Percentiles rank a stretch among this genome's conserved stretches.
Conservation (phyloP, 2,888 invertebrate genomes). For the Ctena decussata region DNA sequence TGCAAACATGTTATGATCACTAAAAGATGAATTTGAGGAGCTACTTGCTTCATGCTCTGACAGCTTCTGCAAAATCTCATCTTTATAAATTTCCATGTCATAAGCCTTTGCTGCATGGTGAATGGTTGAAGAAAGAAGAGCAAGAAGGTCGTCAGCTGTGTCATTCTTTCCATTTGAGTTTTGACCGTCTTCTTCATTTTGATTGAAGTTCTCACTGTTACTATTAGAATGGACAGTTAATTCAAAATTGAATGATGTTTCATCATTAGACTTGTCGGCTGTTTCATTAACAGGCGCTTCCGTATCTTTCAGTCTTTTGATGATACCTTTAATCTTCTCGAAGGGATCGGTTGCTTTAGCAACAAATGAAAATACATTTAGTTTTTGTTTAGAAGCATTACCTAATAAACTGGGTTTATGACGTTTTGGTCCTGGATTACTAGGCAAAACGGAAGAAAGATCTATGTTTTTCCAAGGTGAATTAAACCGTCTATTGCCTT, state of each 20-base stretch:
- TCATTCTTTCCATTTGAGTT: not conserved
- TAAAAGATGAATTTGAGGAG: no score
- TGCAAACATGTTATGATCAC: no score
- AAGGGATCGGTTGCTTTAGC: constrained; percentile 60
- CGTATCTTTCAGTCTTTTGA: not conserved
- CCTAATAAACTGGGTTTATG: not conserved
- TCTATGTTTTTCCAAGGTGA: constrained; percentile 54
- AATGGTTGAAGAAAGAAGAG: not conserved
- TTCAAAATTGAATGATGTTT: not conserved
- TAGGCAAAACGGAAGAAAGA: constrained; percentile 43
- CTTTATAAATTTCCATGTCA: not conserved
- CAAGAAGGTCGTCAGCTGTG: not conserved
- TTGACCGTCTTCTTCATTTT: not conserved
- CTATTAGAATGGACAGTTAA: not conserved
- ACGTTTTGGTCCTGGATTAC: not conserved
- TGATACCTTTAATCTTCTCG: constrained; percentile 27
- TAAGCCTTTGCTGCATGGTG: not conserved
- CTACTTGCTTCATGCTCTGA: not conserved
- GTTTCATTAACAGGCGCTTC: not conserved
- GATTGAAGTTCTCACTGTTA: not conserved
- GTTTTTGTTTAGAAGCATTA: not conserved
- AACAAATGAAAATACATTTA: constrained; percentile 45
- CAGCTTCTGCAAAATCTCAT: not conserved
- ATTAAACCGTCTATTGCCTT: constrained; percentile 26
- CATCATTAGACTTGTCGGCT: not conserved